Percentiles rank a stretch among this genome's conserved stretches.
Evolutionary conservation across 2,113 vertebrate genomes (phyloP).

Genomic region (Oncorhynchus mykiss): DNA sequence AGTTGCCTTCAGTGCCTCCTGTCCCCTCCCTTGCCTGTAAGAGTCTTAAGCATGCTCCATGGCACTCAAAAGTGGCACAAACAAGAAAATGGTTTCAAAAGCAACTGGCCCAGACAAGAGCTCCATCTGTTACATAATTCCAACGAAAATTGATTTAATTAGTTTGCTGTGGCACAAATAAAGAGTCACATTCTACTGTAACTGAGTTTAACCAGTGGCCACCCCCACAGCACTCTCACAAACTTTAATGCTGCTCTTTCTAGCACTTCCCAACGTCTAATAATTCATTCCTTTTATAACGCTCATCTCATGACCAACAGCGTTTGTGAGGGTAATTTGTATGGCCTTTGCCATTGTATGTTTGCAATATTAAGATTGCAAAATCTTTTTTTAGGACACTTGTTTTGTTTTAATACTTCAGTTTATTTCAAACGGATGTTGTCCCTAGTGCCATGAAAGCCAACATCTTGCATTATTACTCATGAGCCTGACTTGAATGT

Average conservation of each 20-base stretch:
- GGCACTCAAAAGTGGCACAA: background rate
- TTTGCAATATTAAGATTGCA: slow-evolving; percentile 3
- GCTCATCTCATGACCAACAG: slow-evolving; percentile 49
- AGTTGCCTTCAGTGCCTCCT: background rate
- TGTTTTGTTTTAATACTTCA: slow-evolving; percentile 6
- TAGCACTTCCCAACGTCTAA: background rate
- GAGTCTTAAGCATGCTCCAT: background rate
- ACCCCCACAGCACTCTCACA: background rate
- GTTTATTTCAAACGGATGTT: slow-evolving; percentile 12
- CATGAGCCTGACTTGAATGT: slow-evolving; percentile 43
- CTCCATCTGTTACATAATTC: slow-evolving; percentile 16
- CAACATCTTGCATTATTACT: slow-evolving; percentile 45
- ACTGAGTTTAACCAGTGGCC: slow-evolving; percentile 10
- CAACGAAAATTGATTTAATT: slow-evolving; percentile 27
- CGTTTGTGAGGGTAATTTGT: background rate
- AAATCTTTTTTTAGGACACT: slow-evolving; percentile 30
- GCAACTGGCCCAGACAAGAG: background rate
- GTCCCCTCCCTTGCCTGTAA: background rate
- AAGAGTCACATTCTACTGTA: background rate
- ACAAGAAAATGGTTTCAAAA: background rate
- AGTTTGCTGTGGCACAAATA: background rate
- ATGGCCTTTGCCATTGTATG: background rate
- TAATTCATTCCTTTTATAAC: slow-evolving; percentile 37
- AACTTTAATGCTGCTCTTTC: slow-evolving; percentile 3
- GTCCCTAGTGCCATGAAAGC: slow-evolving; percentile 36